A percentile compares a stretch with the other conserved stretches of the same genome.
Conservation (phyloP, 2,888 invertebrate genomes). For the Anthoptus insignis region DNA sequence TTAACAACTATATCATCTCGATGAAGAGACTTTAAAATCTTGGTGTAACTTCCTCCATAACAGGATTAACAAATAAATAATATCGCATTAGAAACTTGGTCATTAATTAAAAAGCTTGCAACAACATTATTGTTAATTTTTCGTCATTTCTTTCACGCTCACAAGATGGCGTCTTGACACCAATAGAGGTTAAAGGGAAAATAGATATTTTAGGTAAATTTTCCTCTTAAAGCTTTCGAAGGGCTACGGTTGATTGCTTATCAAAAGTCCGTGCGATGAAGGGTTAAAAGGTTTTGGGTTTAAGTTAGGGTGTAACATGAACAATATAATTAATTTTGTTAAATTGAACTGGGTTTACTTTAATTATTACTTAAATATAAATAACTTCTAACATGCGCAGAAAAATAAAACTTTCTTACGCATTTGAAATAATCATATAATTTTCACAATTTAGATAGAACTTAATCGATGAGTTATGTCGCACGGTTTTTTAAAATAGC, state of each 20-base stretch:
- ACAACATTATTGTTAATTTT: constrained; percentile 37
- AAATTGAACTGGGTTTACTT: background rate
- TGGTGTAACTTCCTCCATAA: too few relatives aligned
- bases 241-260: constrained; percentile 68
- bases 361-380: too few relatives aligned
- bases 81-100: constrained; percentile 30
- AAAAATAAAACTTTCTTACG: too few relatives aligned
- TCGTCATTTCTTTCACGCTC: constrained; percentile 47
- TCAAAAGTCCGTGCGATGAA: constrained; percentile 44
- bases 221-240: constrained; percentile 64
- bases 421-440: background rate
- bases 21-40: too few relatives aligned
- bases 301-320: background rate
- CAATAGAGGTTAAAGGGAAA: constrained; percentile 65
- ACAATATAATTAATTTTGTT: background rate
- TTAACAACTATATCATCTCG: too few relatives aligned
- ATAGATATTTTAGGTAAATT: constrained; percentile 64
- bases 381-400: too few relatives aligned
- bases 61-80: background rate
- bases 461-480: constrained; percentile 6
- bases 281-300: background rate
- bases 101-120: constrained; percentile 49
- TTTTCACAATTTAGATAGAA: background rate
- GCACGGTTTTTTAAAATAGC: constrained; percentile 56
- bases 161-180: constrained; percentile 67